Conservation (phyloP, 2,113 vertebrate genomes). For the Nothobranchius furzeri region DNA sequence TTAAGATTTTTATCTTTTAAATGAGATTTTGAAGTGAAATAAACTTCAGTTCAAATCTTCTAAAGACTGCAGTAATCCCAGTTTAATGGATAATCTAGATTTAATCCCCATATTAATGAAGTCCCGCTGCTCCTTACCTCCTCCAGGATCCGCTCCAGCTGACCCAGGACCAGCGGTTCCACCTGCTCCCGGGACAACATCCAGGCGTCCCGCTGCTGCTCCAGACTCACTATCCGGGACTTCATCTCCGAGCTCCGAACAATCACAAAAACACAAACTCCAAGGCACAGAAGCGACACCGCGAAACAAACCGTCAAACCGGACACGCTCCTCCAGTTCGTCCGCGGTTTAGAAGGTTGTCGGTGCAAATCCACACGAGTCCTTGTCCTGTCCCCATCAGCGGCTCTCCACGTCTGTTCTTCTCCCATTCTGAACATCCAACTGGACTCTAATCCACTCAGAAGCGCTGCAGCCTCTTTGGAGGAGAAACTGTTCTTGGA, state of each 20-base stretch:
- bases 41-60: no score
- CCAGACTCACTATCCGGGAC: slow-evolving; percentile 72
- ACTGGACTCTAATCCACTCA: slow-evolving; percentile 22
- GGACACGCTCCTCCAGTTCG: slow-evolving; percentile 50
- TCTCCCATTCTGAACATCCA: slow-evolving; percentile 62
- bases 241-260: slow-evolving; percentile 73
- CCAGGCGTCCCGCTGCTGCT: slow-evolving; percentile 73
- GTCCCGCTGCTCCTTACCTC: slow-evolving; percentile 48
- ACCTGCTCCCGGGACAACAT: slow-evolving; percentile 78
- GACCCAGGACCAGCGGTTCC: slow-evolving; percentile 72
- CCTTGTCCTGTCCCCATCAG: slow-evolving; percentile 27
- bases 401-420: slow-evolving; percentile 48
- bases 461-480: background rate
- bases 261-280: slow-evolving; percentile 71
- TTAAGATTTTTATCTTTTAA: no score
- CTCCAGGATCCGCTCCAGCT: slow-evolving; percentile 74
- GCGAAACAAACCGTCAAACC: slow-evolving; percentile 53
- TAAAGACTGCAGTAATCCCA: no score
- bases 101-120: no score
- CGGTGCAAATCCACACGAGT: slow-evolving; percentile 42
- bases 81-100: no score
- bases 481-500: slow-evolving; percentile 1
- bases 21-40: no score
- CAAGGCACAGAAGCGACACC: slow-evolving; percentile 65
- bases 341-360: slow-evolving; percentile 48